Percentiles rank a stretch among this genome's conserved stretches.
These are phyloP conservation scores for Acanthiza pusilla DNA, from an alignment of 2,797 vertebrate genomes.

Conservation along the genomic window DNA sequence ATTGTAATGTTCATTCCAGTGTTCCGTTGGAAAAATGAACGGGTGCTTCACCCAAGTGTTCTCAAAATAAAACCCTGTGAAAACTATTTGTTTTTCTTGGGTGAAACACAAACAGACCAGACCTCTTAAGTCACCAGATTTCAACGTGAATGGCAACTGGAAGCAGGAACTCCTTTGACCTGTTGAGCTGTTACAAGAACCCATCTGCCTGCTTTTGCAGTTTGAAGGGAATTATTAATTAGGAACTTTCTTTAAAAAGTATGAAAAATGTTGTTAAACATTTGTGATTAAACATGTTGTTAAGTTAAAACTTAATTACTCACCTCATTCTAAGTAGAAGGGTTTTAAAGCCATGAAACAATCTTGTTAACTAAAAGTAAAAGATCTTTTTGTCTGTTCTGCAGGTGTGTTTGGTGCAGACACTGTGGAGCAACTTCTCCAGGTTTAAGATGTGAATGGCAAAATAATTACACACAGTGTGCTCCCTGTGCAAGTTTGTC, in stretches of 20 bases:
- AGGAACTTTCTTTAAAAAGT: background rate
- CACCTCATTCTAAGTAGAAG: background rate
- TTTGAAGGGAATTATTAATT: background rate
- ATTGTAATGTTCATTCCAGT: background rate
- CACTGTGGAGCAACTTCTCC: conserved; percentile 94
- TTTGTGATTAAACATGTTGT: background rate
- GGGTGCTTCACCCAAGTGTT: background rate
- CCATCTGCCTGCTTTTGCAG: background rate
- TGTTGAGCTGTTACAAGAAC: background rate
- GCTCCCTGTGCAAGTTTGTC: conserved; percentile 92
- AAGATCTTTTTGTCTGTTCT: conserved; percentile 17
- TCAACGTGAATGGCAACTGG: background rate
- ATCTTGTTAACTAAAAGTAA: background rate
- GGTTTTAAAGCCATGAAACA: background rate
- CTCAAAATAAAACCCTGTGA: background rate
- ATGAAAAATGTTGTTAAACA: background rate
- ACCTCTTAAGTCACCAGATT: background rate
- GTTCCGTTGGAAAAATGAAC: background rate
- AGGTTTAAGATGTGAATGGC: conserved; percentile 95
- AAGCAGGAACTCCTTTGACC: background rate
- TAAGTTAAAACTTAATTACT: background rate
- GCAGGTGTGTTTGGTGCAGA: conserved; percentile 96
- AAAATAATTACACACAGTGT: conserved; percentile 98
- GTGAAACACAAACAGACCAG: background rate
- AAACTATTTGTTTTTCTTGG: background rate